Conservation (phyloP, 2,797 vertebrate genomes). For the Channa striata region DNA sequence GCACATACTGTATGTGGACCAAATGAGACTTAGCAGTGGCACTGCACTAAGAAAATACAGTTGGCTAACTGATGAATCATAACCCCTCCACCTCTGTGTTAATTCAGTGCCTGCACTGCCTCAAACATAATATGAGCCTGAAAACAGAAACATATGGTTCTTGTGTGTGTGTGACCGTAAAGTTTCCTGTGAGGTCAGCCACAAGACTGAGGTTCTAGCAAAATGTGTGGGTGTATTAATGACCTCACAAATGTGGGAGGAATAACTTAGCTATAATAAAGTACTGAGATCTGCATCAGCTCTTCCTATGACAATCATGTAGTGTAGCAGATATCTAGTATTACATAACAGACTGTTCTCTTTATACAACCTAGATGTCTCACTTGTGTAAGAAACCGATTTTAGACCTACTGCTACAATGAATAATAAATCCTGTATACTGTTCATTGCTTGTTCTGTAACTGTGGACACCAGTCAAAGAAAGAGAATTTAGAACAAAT, state of each 20-base stretch:
- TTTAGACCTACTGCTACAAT: not conserved
- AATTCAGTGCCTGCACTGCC: conserved; percentile 29
- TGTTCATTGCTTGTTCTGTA: not conserved
- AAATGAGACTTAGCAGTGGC: conserved; percentile 1
- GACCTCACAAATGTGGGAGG: conserved; percentile 53
- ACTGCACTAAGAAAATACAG: conserved; percentile 2
- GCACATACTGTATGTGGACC: not conserved
- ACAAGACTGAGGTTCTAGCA: conserved; percentile 15
- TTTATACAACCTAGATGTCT: too few relatives aligned
- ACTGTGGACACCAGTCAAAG: not conserved
- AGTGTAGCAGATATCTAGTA: not conserved
- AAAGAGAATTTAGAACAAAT: not conserved
- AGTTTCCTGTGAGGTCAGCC: conserved; percentile 33
- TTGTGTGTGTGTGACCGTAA: conserved; percentile 10
- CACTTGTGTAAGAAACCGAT: too few relatives aligned
- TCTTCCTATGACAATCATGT: conserved; percentile 9
- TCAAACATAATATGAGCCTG: not conserved
- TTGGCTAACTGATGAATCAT: conserved; percentile 34
- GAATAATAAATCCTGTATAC: not conserved
- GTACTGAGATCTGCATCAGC: conserved; percentile 17
- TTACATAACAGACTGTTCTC: conserved; percentile 8
- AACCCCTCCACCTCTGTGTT: conserved; percentile 9
- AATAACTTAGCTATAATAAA: conserved; percentile 36
- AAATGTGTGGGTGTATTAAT: conserved; percentile 37
- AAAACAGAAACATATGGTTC: conserved; percentile 11